Base-by-base conservation (phyloP, 1,140 invertebrate species). In the Ladona fulva region DNA sequence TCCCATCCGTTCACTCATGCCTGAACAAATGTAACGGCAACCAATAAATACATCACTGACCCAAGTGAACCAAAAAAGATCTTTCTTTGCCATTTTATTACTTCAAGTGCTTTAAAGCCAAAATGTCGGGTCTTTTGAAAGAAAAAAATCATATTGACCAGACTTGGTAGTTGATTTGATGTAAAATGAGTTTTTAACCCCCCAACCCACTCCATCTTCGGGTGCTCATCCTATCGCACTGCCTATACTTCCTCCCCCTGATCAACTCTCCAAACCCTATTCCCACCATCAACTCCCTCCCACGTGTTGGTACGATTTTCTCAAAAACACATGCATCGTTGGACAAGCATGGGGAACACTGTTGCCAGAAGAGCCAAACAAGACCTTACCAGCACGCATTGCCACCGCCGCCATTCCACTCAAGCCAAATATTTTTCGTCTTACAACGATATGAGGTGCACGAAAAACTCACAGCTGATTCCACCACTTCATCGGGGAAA, bases 251-350 rank as follows among this genome's bases (percentile, higher is more conserved):
- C 25, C 37, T 42, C 24, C 44, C 10, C 44, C 44, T 42, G 3
- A 22, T 42, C 44, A 42, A 76, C 76, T 24, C 76, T 42, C 44
- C 24, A 25, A 76, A 75, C 37, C 37, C 74, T 75, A 52, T 42
- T 76, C 37, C 44, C 44, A 42, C 44, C 76, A 37, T 25, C 29
- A 42, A 42, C 76, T 42, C 44, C 76, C 37, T 76, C 76, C 76
- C 37, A 76, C 37, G 44, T 76, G 37, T 76, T 42, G 37, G 8
- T 76, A 76, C 76, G 44, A 25, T 76, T 52, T 76, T 76, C 22
- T 76, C 37, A 42, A 42, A 78, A 79, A 79, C 79, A 79, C 79
- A 79, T 79, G 79, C 79, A 79, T 78, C 78, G 79, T 79, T 79
- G 79, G 79, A 79, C 79, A 79, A 79, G 79, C 79, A 79, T 79